Evolutionary conservation across 2,888 invertebrate species (phyloP).

Genomic region (Diogma glabrata): DNA sequence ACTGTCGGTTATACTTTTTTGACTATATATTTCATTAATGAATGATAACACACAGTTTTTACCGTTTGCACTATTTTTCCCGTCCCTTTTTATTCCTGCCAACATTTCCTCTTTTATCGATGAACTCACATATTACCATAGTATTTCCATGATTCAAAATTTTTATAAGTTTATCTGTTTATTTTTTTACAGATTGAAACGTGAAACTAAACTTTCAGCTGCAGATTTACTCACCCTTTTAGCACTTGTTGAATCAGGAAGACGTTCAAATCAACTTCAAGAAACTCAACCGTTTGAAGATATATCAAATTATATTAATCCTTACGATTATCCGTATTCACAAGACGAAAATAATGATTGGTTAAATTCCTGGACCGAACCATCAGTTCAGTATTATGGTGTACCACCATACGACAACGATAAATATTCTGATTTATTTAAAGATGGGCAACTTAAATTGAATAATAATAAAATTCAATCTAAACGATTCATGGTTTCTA

Average conservation of each 20-base stretch:
- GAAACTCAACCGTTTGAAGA: conserved; percentile 18
- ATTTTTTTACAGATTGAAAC: conserved; percentile 26
- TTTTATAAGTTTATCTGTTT: too few species aligned
- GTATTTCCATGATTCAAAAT: too few species aligned
- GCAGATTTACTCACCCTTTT: conserved; percentile 36
- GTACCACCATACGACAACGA: conserved; percentile 30
- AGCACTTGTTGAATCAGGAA: conserved; percentile 34
- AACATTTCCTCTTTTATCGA: too few species aligned
- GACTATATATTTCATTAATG: too few species aligned
- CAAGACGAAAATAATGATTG: conserved; percentile 22
- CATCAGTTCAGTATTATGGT: conserved; percentile 28
- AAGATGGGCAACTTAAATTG: conserved; percentile 10
- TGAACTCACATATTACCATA: too few species aligned
- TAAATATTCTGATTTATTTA: conserved; percentile 20
- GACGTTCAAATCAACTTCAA: conserved; percentile 29
- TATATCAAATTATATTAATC: too few species aligned
- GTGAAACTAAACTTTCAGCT: conserved; percentile 34
- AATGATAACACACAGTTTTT: too few species aligned
- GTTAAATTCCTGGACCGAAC: conserved; percentile 29
- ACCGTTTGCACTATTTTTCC: too few species aligned
- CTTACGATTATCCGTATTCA: conserved; percentile 19
- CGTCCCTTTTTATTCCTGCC: too few species aligned
- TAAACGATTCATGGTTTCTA: conserved; percentile 35
- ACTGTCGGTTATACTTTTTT: too few species aligned
- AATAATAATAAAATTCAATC: background rate